Evolutionary conservation across 2,888 invertebrate genomes (phyloP).

Genomic region (Drosophila seclusa): DNA sequence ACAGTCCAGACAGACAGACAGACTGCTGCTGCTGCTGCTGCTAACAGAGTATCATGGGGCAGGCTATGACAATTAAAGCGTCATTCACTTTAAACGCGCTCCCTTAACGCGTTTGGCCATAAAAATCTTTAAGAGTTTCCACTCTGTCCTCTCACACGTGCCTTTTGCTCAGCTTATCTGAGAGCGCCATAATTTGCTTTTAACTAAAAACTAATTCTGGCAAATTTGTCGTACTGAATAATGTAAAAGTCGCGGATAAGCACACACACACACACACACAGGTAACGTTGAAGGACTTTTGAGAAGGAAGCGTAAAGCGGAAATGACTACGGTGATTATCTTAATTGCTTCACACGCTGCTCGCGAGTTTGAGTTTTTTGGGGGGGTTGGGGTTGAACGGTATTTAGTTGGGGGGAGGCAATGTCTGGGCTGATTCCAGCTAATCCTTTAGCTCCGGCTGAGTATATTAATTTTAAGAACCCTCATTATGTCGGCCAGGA

Average conservation of each 20-base stretch:
- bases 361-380: not conserved
- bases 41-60: constrained; percentile 5
- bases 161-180: constrained; percentile 45
- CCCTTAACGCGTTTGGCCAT: constrained; percentile 23
- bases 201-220: constrained; percentile 77
- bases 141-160: constrained; percentile 13
- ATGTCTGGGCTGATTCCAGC: constrained; percentile 24
- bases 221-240: constrained; percentile 75
- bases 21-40: constrained; percentile 17
- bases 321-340: constrained; percentile 78
- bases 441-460: constrained; percentile 68
- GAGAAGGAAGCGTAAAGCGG: constrained; percentile 67
- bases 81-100: constrained; percentile 44
- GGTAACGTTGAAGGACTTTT: constrained; percentile 9
- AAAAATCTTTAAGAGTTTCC: constrained; percentile 18
- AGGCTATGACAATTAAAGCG: constrained; percentile 45
- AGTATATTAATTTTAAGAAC: constrained; percentile 60
- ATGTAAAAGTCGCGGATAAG: constrained; percentile 46
- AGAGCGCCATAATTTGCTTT: constrained; percentile 75
- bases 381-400: not conserved
- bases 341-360: constrained; percentile 76
- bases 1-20: constrained; percentile 8
- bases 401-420: not conserved
- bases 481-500: constrained; percentile 52
- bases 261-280: not conserved